Base-by-base conservation (phyloP, 2,797 vertebrate genomes). In the Protonibea diacanthus region DNA sequence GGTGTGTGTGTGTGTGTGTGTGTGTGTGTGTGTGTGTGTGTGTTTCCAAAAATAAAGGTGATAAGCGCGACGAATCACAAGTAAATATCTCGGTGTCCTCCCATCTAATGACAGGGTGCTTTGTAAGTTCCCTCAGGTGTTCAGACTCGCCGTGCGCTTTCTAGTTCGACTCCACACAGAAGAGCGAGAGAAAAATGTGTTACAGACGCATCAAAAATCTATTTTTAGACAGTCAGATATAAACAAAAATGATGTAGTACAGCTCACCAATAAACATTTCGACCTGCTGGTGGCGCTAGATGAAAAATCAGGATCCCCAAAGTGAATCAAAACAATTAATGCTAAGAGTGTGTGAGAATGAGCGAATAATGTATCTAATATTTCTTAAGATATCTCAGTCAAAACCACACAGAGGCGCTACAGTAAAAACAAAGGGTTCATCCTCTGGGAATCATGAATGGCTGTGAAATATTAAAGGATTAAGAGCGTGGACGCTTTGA, bases 1-100 rank as follows among this genome's bases (percentile, higher is more conserved):
- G 33, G 40, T 25, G 48, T 52, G 51, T 67, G 21, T 52, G 47
- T 81, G 33, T 18, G 40, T 44, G 47, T 51, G 49, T 67, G n/a
- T 52, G 27, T 17, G 48, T 81, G 29, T 33, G 29, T 33, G 29
- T 17, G 40, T 45, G 48, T 52, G 51, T 67, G 21, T 53, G 27
- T 17, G 48, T 81, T 75, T 81, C 40, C 53, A 76, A 38, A 77
- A 62, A 78, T 47, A 53, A 70, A 6, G 45, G 14, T 7, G 27
- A 52, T 6, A 15, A 49, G 45, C 40, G 18, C 23, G 52, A 71
- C 0, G 47, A 66, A 49, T 75, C 42, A 47, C n/a, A 18, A 59
- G 44, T 40, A 48, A 64, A 65, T 63, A 58, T 29, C 6, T 0
- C 21, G 15, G 40, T n/a, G 71, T 75, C 23, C 48, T 78, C 57